Conservation (phyloP, 2,888 invertebrate genomes). For the Ptychoptera contaminata region DNA sequence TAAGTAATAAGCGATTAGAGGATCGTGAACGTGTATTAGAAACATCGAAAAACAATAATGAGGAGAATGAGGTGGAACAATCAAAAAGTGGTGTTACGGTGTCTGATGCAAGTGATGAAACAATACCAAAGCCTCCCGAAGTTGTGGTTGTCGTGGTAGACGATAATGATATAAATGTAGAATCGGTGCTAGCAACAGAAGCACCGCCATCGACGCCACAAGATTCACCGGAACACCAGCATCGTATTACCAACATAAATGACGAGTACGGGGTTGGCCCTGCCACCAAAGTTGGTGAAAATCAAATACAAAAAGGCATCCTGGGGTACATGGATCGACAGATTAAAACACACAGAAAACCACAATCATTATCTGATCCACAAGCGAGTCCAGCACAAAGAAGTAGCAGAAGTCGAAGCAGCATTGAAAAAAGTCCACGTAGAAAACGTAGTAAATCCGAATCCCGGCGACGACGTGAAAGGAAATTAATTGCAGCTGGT, state of each 20-base stretch:
- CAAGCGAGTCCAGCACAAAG: constrained; percentile 31
- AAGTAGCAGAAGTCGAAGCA: constrained; percentile 28
- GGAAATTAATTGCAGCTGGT: constrained; percentile 30
- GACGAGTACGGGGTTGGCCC: background rate
- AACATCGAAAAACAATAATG: background rate
- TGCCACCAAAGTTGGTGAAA: constrained; percentile 3
- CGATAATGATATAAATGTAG: constrained; percentile 2
- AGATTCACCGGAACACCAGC: too few species aligned
- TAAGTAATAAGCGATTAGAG: background rate
- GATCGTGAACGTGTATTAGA: background rate
- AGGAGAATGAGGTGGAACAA: constrained; percentile 1
- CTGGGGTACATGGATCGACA: constrained; percentile 30
- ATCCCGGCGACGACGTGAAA: constrained; percentile 27
- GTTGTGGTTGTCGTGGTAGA: background rate
- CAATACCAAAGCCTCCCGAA: too few species aligned
- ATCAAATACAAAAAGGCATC: constrained; percentile 25
- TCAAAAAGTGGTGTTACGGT: background rate
- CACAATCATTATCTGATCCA: constrained; percentile 30
- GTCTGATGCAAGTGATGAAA: background rate
- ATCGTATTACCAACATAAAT: too few species aligned
- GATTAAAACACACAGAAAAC: constrained; percentile 24
- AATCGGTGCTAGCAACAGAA: constrained; percentile 1
- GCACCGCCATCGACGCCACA: background rate
- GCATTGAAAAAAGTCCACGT: constrained; percentile 30
- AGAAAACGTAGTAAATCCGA: constrained; percentile 32